Percentiles rank a stretch among this genome's conserved stretches.
Conservation (phyloP, 2,113 vertebrate species). For the Pseudonaja textilis region DNA sequence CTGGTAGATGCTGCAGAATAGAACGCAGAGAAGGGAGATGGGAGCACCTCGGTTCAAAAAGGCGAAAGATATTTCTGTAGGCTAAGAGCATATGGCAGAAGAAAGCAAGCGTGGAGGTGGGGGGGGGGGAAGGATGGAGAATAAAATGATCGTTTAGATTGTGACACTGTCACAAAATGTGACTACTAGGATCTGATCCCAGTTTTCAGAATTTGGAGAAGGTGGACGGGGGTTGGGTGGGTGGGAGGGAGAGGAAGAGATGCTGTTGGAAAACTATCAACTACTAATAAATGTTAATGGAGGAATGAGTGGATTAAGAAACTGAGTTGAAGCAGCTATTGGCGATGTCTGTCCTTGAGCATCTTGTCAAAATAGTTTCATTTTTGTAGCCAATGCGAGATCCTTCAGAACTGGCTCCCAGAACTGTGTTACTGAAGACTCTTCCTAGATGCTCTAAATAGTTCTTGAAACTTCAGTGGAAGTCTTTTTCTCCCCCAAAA, state of each 20-base stretch:
- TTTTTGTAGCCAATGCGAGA: slow-evolving; percentile 50
- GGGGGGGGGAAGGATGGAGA: slow-evolving; percentile 44
- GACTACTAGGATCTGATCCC: slow-evolving; percentile 22
- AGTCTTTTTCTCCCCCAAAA: background rate
- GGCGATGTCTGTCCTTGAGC: slow-evolving; percentile 62
- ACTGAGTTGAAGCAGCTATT: slow-evolving; percentile 67
- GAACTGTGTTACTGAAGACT: slow-evolving; percentile 23
- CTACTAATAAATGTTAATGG: slow-evolving; percentile 61
- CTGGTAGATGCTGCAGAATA: slow-evolving; percentile 61
- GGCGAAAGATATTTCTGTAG: slow-evolving; percentile 77
- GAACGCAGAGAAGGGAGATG: slow-evolving; percentile 68
- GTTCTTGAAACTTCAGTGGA: background rate
- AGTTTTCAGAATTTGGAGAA: slow-evolving; percentile 28
- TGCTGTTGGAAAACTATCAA: slow-evolving; percentile 50
- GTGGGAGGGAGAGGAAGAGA: slow-evolving; percentile 29
- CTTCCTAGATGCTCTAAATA: background rate
- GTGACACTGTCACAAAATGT: slow-evolving; percentile 22
- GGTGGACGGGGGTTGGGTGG: background rate
- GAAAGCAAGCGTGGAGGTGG: slow-evolving; percentile 59
- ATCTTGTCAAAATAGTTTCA: slow-evolving; percentile 67
- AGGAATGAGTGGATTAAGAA: slow-evolving; percentile 61
- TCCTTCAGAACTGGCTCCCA: slow-evolving; percentile 51
- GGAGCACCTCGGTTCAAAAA: slow-evolving; percentile 72
- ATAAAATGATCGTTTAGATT: slow-evolving; percentile 33
- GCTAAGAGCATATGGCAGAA: slow-evolving; percentile 75